Evolutionary conservation across 2,888 invertebrate species (phyloP), one percentile per base, ranked within the genome.

Genomic region (Physocephala rufipes): DNA sequence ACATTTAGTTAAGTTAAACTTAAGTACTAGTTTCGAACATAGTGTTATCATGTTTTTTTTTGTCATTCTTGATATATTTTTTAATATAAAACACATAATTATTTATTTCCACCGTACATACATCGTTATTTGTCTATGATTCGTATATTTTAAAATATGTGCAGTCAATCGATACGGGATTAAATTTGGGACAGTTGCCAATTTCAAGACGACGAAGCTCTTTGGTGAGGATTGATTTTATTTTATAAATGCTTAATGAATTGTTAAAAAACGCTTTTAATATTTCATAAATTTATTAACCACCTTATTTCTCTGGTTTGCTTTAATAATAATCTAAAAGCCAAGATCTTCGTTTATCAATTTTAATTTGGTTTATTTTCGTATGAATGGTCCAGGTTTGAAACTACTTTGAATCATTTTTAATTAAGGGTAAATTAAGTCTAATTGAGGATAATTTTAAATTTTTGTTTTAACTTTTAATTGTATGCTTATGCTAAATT

Each of bases 151-250:
- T 58, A 64, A 49, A 53, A 70, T 76, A 73, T 76, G 77, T 74
- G 77, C 79, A 83, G 83, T 82, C 83, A 75, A 79, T 83, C 79
- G 83, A 83, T 74, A 82, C 82, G 63, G 83, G 82, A 78, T 80
- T 83, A 71, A 82, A 83, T 79, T 80, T 83, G 78, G 81, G 81
- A 74, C 82, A 82, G 74, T 78, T 83, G 78, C 82, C 82, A 76
- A 77, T 82, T 75, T 78, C 80, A 71, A 79, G 82, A 73, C 78
- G 82, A 71, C 78, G 78, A 76, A 82, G 82, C 76, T 82, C 82
- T 74, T 77, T 82, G 83, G 83, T 83, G 82, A 81, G 80, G 77
- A 76, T 67, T 61, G 28, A 59, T 69, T 59, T 36, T 67, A 53
- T 73, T 71, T 70, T n/a, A 67, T 36, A 36, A 36, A 36, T 4